Evolutionary conservation across 2,888 invertebrate genomes (phyloP).

Genomic region (Clepsis dumicolana): DNA sequence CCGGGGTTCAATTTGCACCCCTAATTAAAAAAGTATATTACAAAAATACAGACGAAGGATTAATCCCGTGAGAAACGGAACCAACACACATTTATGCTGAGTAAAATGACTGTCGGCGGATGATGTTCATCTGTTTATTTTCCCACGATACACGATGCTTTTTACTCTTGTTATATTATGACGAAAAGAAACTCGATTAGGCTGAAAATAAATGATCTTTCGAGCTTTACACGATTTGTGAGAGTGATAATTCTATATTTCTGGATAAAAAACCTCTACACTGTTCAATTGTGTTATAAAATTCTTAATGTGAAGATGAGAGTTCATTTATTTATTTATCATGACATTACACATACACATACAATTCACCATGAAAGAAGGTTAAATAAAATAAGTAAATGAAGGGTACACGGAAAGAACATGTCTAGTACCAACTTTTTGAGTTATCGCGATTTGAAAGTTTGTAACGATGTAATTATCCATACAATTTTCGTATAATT

Average conservation of each 20-base stretch:
- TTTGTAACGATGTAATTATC: too few species aligned
- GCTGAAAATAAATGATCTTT: slow-evolving; percentile 18
- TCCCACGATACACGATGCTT: slow-evolving; percentile 14
- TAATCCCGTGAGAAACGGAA: slow-evolving; percentile 21
- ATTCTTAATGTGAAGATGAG: neutral
- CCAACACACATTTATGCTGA: slow-evolving; percentile 20
- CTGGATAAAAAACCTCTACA: neutral
- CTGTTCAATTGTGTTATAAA: neutral
- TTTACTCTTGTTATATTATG: slow-evolving; percentile 10
- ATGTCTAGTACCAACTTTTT: too few species aligned
- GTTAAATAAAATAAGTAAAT: too few species aligned
- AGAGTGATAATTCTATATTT: slow-evolving; percentile 4
- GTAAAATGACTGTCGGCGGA: slow-evolving; percentile 15
- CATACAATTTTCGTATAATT: too few species aligned
- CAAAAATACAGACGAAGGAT: slow-evolving; percentile 7
- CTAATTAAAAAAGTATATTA: slow-evolving; percentile 28
- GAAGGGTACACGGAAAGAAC: too few species aligned
- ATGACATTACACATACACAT: too few species aligned
- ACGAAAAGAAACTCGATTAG: slow-evolving; percentile 15
- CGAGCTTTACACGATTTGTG: neutral
- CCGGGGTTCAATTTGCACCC: neutral
- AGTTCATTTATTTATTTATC: neutral
- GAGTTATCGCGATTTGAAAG: too few species aligned
- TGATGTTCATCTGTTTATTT: slow-evolving; percentile 33
- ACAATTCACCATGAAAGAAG: neutral